Evolutionary conservation across 2,113 vertebrate species (phyloP).

Genomic region (Thalassarche chlororhynchos): DNA sequence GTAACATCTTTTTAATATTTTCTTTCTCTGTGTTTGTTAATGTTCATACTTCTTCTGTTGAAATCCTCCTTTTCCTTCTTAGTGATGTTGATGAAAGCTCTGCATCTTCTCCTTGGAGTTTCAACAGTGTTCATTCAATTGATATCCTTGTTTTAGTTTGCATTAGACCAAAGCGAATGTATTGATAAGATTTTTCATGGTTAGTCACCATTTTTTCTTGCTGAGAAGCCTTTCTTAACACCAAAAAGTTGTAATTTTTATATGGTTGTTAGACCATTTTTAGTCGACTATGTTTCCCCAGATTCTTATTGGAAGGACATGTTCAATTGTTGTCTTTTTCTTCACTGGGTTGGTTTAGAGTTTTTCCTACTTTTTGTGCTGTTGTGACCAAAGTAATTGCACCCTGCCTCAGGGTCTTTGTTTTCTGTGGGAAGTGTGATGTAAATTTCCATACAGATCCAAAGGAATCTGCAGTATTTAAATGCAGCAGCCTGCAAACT

Average conservation of each 20-base stretch:
- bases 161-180: background rate
- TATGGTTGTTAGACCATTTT: background rate
- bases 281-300: background rate
- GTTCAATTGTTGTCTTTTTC: background rate
- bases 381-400: background rate
- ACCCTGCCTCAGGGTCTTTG: background rate
- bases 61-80: background rate
- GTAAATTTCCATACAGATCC: background rate
- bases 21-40: background rate
- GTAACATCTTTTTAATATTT: background rate
- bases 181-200: background rate
- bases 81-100: background rate
- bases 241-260: background rate
- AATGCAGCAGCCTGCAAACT: background rate
- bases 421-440: background rate
- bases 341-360: background rate
- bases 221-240: background rate
- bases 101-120: background rate
- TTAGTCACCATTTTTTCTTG: background rate
- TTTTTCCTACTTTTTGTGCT: background rate
- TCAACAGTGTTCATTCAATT: fast-evolving
- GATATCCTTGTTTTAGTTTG: background rate
- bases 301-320: background rate
- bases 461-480: background rate
- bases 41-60: background rate